These are phyloP conservation scores for Sinosuthora webbiana DNA, from an alignment of 2,113 vertebrate species.

Conservation along the genomic window DNA sequence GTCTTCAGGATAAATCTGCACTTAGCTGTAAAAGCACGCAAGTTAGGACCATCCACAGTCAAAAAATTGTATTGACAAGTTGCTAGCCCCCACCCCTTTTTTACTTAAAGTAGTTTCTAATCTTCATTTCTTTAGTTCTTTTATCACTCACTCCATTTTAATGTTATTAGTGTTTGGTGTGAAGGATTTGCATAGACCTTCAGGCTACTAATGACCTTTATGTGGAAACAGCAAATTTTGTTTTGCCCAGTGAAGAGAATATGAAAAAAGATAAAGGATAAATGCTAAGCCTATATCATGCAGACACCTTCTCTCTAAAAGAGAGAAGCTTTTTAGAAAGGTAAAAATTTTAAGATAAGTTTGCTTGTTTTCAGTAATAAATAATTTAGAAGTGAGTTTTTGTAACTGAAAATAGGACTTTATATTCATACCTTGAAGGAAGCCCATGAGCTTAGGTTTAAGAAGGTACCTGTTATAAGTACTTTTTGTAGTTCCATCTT, in stretches of 20 bases:
- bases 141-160: conserved; percentile 66
- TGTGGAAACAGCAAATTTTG: conserved; percentile 51
- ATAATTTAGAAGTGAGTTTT: background rate
- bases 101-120: background rate
- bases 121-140: conserved; percentile 63
- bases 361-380: background rate
- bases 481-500: background rate
- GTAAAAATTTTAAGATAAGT: background rate
- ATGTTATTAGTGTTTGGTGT: conserved; percentile 37
- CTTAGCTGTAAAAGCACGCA: background rate
- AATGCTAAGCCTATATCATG: background rate
- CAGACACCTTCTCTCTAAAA: background rate
- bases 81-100: background rate
- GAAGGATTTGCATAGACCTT: conserved; percentile 81
- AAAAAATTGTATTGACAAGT: background rate
- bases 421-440: background rate
- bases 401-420: background rate
- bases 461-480: background rate
- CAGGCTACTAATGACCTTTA: conserved; percentile 82
- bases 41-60: background rate
- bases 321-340: background rate
- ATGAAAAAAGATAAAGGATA: background rate
- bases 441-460: background rate
- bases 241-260: conserved; percentile 46
- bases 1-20: background rate